phyloP scores from a whole-genome alignment of 2,888 invertebrate species.

The Octonoba sinensis region DNA sequence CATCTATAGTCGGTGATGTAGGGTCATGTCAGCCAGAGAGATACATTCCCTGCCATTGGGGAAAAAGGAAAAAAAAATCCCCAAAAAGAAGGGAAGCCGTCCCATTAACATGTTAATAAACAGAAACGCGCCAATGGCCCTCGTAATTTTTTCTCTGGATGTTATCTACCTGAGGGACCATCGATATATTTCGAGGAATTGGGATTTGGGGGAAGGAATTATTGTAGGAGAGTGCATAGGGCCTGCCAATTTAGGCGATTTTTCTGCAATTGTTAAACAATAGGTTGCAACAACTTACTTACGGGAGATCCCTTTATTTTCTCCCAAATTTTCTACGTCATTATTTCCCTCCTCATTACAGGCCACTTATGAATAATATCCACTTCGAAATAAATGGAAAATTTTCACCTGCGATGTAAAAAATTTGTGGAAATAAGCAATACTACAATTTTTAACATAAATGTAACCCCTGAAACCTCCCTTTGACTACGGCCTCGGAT shows the following conservation, averaged over 20 bases:
- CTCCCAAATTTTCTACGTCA: too few relatives aligned
- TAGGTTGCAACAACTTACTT: too few relatives aligned
- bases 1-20: conserved; percentile 56
- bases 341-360: too few relatives aligned
- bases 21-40: conserved; percentile 47
- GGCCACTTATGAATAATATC: too few relatives aligned
- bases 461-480: too few relatives aligned
- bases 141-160: conserved; percentile 21
- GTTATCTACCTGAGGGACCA: conserved; percentile 6
- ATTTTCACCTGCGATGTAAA: too few relatives aligned
- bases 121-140: conserved; percentile 50
- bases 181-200: conserved; percentile 7
- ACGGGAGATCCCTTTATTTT: too few relatives aligned
- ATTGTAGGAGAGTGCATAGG: neutral
- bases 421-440: too few relatives aligned
- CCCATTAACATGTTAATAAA: conserved; percentile 64
- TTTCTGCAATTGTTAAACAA: too few relatives aligned
- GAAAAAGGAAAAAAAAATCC: conserved; percentile 8
- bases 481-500: too few relatives aligned
- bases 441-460: too few relatives aligned
- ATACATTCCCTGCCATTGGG: conserved; percentile 45
- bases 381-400: too few relatives aligned
- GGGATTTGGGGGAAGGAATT: neutral
- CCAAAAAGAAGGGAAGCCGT: conserved; percentile 9
- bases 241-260: neutral